Base-by-base conservation (phyloP, 2,888 invertebrate species). In the Cosmorhoe ocellata region DNA sequence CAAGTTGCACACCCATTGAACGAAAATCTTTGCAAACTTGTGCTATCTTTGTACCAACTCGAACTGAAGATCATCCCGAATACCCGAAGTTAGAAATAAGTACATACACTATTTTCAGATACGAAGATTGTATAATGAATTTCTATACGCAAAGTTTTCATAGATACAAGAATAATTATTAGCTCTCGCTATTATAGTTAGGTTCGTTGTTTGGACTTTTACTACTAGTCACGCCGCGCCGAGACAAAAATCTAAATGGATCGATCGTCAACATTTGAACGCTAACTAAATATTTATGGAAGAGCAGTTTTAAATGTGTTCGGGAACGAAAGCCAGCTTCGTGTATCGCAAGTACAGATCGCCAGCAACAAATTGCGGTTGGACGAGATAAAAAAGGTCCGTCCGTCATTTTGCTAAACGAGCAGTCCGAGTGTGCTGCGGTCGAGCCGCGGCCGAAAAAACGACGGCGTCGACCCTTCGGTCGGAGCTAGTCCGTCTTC, bases 381-480 rank as follows among this genome's bases (percentile, higher is more conserved):
- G 79, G 77, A 64, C 72, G 73, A 87, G 86, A 87, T 87, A 88
- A 88, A 89, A 89, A 89, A 85, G 89, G 89, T 84, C 79, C 80
- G 85, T 85, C 79, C 84, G 84, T 86, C 86, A 86, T 88, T 89
- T 84, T 80, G 81, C 76, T 81, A 84, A 86, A 85, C 84, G 87
- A 85, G 78, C 83, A 73, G 71, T 68, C 69, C 65, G 71, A 77
- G 76, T 69, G 66, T 68, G 69, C 58, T 65, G 67, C 67, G 71
- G 75, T 67, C 64, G 73, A 72, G 69, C 69, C 75, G 76, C 71
- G 73, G 72, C 56, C 61, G 67, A 76, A 79, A 80, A 79, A 81
- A 77, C 74, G 69, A 71, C 67, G 61, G 28, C 44, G 38, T 56
- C 71, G 66, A 75, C 18, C 74, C 79, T 74, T 70, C 63, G 63